Conservation (phyloP, 1,140 invertebrate genomes). For the Euwallacea similis region DNA sequence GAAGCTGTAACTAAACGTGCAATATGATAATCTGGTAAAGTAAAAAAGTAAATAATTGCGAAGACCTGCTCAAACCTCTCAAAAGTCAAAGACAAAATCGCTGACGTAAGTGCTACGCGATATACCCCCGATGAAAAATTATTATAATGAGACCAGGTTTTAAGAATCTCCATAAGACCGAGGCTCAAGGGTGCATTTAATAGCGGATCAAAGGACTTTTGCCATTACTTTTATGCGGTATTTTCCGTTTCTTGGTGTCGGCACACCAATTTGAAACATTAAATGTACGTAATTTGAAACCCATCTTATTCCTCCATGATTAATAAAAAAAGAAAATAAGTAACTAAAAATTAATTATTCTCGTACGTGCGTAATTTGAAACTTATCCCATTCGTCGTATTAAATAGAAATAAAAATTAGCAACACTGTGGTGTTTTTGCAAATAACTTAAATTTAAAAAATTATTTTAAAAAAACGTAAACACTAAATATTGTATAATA, state of each 20-base stretch:
- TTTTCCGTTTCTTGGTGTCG: background rate
- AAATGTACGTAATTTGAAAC: too few species aligned
- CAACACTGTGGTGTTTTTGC: too few species aligned
- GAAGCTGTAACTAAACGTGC: constrained; percentile 30
- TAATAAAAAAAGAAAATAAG: too few species aligned
- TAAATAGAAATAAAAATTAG: too few species aligned
- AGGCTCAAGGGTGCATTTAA: constrained; percentile 21
- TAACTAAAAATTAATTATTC: too few species aligned
- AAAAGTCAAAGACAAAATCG: constrained; percentile 18
- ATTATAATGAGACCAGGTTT: constrained; percentile 36
- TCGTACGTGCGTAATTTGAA: too few species aligned
- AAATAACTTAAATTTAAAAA: too few species aligned
- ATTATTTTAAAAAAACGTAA: too few species aligned
- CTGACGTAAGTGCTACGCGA: constrained; percentile 34
- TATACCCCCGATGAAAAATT: constrained; percentile 31
- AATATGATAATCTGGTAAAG: constrained; percentile 42
- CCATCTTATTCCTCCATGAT: too few species aligned
- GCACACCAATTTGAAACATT: too few species aligned
- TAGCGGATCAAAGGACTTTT: constrained; percentile 26
- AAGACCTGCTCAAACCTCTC: constrained; percentile 1
- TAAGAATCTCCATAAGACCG: constrained; percentile 25
- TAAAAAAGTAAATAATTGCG: constrained; percentile 43
- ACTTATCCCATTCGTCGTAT: too few species aligned
- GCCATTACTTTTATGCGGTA: background rate
- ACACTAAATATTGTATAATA: too few species aligned